Base-by-base conservation (phyloP, 2,888 invertebrate genomes). In the Hesperia comma region DNA sequence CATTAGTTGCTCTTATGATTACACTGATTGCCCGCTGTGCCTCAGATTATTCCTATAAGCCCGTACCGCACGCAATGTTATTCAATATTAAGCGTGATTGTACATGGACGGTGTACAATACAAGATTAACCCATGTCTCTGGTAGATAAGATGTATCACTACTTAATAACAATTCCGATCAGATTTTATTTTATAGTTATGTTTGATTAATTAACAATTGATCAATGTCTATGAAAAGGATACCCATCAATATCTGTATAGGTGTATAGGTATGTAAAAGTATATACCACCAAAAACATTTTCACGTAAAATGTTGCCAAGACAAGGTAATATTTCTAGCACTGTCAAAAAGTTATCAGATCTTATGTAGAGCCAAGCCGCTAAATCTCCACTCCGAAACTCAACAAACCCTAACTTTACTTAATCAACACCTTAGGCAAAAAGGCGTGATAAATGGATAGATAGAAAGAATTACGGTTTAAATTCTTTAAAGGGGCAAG, bases 31-130 rank as follows among this genome's bases (percentile, higher is more conserved):
- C 57, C 63, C 49, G 57, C 57, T 63, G 37, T 26, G 57, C 17
- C 40, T 51, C 40, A 51, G 63, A 63, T 63, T 57, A 57, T 33
- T 63, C 37, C n/a, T 37, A 40, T 53, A 64, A 63, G 51, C 41
- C 57, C 64, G 64, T 51, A 64, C 37, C 46, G 46, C 63, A 63
- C 63, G 57, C 51, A 58, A 51, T 51, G 63, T 57, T 63, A 64
- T 64, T 58, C 26, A 53, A 64, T 58, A 64, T 58, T 64, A 58
- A 51, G 40, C 41, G 51, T 32, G 58, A 58, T 57, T 40, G 57
- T 57, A 64, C 58, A 51, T 55, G 64, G 51, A 14, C 40, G 41
- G 64, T 49, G 17, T 58, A 64, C 51, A 41, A 64, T 58, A 64
- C 51, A 41, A 64, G 63, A 58, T 58, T 33, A 57, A 26, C 32